Evolutionary conservation across 2,113 vertebrate genomes (phyloP), one percentile per base, ranked within the genome.

Genomic region (Pseudorectes ferrugineus): DNA sequence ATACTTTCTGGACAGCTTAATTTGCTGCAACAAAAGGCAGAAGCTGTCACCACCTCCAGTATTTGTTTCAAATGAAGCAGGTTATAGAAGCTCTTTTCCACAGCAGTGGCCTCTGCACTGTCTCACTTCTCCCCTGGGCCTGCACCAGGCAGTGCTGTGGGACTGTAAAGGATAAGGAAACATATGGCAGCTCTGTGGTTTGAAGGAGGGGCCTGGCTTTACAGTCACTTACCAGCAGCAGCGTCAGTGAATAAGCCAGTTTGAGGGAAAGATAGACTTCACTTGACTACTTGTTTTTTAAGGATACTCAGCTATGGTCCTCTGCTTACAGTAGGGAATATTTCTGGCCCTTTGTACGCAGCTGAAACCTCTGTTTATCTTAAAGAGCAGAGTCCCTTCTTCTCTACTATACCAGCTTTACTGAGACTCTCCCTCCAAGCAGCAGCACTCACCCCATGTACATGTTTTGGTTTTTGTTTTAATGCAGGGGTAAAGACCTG

Each of bases 401-500:
- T 73, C 52, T 82, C 55, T 66, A 9, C 35, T 79, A 0, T 12
- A 0, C 24, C 24, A 25, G 31, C 54, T 54, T 40, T 29, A 46
- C n/a, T 31, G 49, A 46, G 33, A 23, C 48, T 46, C 26, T 75
- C 31, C 42, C n/a, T 51, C 13, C 38, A 28, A 73, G 45, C 83
- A 63, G 35, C 21, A 35, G 55, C n/a, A 22, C 22, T 74, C 20
- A 36, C 14, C 49, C 26, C 18, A 6, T 2, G 20, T 14, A 1
- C 12, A 0, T 49, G 6, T 38, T 51, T 28, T 42, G 24, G 5
- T 10, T 59, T 20, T 72, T 65, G 3, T 79, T 81, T 59, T 14
- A 48, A 66, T n/a, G 26, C 90, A 99, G 99, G 97, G 99, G 98
- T 20, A 98, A 96, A 52, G 98, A 99, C 93, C 81, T 99, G 54